Evolutionary conservation across 2,797 vertebrate genomes (phyloP), one percentile per base, ranked within the genome.

Genomic region (Scolopax rusticola): DNA sequence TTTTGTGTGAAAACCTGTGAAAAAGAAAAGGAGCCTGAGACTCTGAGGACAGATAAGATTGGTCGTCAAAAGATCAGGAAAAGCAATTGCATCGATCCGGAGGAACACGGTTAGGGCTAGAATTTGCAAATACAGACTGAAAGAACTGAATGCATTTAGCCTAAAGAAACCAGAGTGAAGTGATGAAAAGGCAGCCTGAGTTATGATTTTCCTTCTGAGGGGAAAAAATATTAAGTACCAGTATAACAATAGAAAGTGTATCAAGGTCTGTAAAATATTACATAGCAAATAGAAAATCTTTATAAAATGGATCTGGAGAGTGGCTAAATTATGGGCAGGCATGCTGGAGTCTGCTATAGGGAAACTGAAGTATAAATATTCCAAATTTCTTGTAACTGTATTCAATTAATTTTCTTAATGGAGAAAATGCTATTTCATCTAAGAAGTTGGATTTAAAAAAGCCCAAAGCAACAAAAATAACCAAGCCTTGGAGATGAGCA

Each of bases 1-100:
- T 74, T 90, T 95, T 84, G 47, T 76, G 56, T 90, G 82, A 92
- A 94, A 97, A 91, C 45, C 43, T 84, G 85, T 71, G 84, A 96
- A 90, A 95, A 93, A 73, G 73, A 73, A 91, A 82, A 91, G 32
- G 33, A 82, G 56, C 47, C 33, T 83, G 85, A 87, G 60, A 54
- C 45, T 87, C 25, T 30, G 17, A 88, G 79, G 79, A 40, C 89
- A 76, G 85, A 79, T 53, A 82, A 88, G 95, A 73, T 56, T 74
- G 56, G n/a, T 81, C 85, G 88, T 67, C 77, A 74, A 21, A 86
- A 89, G 76, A 82, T 92, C 36, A 64, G 63, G 90, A 67, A 63
- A 48, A 83, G 57, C 77, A 89, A 45, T 51, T 70, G 16, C 78
- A 68, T 80, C 53, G 32, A 0, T 70, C 54, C 85, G 57, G 60